Percentiles rank a stretch among this genome's conserved stretches.
phyloP scores from a whole-genome alignment of 1,140 invertebrate species.

The Drosophila chauvacae region DNA sequence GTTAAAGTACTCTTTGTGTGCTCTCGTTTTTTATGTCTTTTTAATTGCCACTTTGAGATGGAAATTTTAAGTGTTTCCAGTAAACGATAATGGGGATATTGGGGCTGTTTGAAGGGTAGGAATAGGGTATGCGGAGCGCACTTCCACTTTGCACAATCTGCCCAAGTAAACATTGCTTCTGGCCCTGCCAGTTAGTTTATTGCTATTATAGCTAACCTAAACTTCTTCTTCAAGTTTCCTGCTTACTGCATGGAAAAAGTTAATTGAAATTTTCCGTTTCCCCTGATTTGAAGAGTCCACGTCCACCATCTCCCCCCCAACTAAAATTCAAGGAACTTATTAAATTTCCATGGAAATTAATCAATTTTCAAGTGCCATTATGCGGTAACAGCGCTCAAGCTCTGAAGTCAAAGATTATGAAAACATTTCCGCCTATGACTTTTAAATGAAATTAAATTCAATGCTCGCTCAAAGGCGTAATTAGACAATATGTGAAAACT shows the following conservation, averaged over 20 bases:
- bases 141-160: constrained; percentile 3
- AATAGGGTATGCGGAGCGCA: background rate
- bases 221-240: constrained; percentile 15
- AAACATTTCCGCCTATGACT: constrained; percentile 54
- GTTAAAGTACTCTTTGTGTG: constrained; percentile 33
- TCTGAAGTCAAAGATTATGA: constrained; percentile 26
- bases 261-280: constrained; percentile 28
- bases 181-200: constrained; percentile 2
- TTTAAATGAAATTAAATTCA: constrained; percentile 35
- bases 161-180: constrained; percentile 25
- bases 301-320: background rate
- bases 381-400: constrained; percentile 23
- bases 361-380: constrained; percentile 27
- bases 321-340: background rate
- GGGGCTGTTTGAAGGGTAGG: background rate
- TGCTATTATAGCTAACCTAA: constrained; percentile 4
- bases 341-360: constrained; percentile 21
- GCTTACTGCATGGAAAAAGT: constrained; percentile 25
- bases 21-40: constrained; percentile 57
- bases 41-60: constrained; percentile 62
- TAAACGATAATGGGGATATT: constrained; percentile 25
- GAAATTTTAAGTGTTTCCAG: constrained; percentile 42
- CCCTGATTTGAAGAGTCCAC: background rate
- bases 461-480: constrained; percentile 52
- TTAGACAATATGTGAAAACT: constrained; percentile 67